Evolutionary conservation across 2,797 vertebrate species (phyloP).

Genomic region (Peromyscus nudipes): DNA sequence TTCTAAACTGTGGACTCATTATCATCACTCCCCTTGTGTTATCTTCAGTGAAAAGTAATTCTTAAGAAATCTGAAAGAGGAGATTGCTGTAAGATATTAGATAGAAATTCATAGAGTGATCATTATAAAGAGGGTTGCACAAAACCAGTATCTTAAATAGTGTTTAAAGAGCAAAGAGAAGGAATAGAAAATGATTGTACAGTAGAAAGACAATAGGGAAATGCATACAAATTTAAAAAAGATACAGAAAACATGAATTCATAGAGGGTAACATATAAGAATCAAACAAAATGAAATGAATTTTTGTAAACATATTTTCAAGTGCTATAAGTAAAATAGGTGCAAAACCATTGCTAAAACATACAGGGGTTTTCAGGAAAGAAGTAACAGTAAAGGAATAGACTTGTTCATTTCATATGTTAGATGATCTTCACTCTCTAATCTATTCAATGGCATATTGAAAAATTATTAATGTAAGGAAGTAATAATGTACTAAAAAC

Average conservation of each 20-base stretch:
- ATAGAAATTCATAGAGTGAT: background rate
- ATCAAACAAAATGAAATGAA: background rate
- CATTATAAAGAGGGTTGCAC: background rate
- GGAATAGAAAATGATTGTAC: background rate
- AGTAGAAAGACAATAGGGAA: background rate
- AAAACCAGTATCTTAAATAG: background rate
- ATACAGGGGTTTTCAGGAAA: background rate
- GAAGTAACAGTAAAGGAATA: background rate
- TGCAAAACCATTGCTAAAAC: background rate
- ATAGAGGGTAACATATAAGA: background rate
- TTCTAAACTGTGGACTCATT: background rate
- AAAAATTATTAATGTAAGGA: slow-evolving; percentile 41
- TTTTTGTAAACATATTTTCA: background rate
- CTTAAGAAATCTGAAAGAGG: background rate
- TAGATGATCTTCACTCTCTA: background rate
- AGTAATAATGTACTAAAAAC: background rate
- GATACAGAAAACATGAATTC: background rate
- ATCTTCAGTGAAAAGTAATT: background rate
- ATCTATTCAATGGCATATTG: background rate
- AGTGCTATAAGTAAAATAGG: background rate
- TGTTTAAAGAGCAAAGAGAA: background rate
- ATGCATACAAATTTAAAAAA: background rate
- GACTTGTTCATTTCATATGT: background rate
- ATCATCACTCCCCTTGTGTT: background rate
- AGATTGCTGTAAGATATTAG: background rate